Base-by-base conservation (phyloP, 1,140 invertebrate species). In the Sinonovacula constricta region DNA sequence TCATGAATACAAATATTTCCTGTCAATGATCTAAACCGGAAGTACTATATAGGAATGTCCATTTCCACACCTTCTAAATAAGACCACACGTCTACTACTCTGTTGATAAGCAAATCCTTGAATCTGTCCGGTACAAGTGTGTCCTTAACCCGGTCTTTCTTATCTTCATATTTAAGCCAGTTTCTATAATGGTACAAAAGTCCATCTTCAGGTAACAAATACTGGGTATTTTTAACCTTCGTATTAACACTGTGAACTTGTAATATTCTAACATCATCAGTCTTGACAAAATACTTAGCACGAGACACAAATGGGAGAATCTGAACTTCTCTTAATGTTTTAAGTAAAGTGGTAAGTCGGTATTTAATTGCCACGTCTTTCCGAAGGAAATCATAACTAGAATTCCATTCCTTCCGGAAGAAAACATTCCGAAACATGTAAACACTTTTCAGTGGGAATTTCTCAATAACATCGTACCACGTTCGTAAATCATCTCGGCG, bases 141-240 rank as follows among this genome's bases (percentile, higher is more conserved):
- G n/a, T n/a, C n/a, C n/a, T n/a, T n/a, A n/a, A n/a, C n/a, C n/a
- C n/a, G n/a, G n/a, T n/a, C n/a, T n/a, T n/a, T n/a, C n/a, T n/a
- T n/a, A n/a, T n/a, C n/a, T n/a, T n/a, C n/a, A n/a, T n/a, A n/a
- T n/a, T n/a, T n/a, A n/a, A n/a, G n/a, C 7, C 57, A 74, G 57
- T 68, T 77, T 49, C 65, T 39, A 22, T 67, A 77, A 60, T 77
- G 65, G 49, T 77, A 65, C 3, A 77, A n/a, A 22, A 68, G 34
- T 10, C 74, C 3, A n/a, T n/a, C n/a, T 30, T 49, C 4, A 22
- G 22, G 3, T 28, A 5, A 12, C 66, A 30, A 22, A 18, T 2
- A 22, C 2, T 22, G 0, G 14, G 14, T 24, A n/a, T 49, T 24
- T 57, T 18, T 45, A 3, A 45, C 14, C 28, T 36, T 33, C 5